phyloP scores from a whole-genome alignment of 2,888 invertebrate genomes.

The Eilema sororculum region DNA sequence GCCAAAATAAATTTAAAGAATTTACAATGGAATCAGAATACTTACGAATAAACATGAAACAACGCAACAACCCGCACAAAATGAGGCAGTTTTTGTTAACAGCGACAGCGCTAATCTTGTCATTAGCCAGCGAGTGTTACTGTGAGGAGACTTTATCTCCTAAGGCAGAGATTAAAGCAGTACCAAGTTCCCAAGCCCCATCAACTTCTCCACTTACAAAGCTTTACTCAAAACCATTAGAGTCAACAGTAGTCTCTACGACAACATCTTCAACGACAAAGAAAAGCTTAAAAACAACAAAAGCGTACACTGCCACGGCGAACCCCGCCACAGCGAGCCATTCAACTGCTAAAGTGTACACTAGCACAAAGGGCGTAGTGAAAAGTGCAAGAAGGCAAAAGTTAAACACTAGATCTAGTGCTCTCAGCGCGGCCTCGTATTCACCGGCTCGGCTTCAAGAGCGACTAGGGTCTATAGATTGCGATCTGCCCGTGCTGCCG shows the following conservation, averaged over 20 bases:
- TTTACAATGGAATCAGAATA: slow-evolving; percentile 22
- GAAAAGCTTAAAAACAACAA: slow-evolving; percentile 75
- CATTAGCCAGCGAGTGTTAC: slow-evolving; percentile 65
- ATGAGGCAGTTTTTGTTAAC: slow-evolving; percentile 61
- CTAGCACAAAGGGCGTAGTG: slow-evolving; percentile 72
- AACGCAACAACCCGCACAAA: slow-evolving; percentile 43
- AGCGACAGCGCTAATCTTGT: slow-evolving; percentile 65
- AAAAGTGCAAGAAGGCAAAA: slow-evolving; percentile 82
- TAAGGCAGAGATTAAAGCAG: slow-evolving; percentile 65
- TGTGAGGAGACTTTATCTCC: slow-evolving; percentile 63
- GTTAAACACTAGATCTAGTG: slow-evolving; percentile 77
- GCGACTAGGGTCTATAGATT: slow-evolving; percentile 88
- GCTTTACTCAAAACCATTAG: slow-evolving; percentile 67
- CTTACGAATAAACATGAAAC: slow-evolving; percentile 35
- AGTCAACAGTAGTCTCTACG: slow-evolving; percentile 65
- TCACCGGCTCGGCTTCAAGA: slow-evolving; percentile 87
- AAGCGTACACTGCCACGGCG: slow-evolving; percentile 68
- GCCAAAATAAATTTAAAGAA: slow-evolving; percentile 34
- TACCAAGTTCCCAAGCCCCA: slow-evolving; percentile 64
- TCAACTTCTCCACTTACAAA: slow-evolving; percentile 61
- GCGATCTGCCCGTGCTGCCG: slow-evolving; percentile 89
- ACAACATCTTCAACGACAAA: slow-evolving; percentile 74
- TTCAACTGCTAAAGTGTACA: slow-evolving; percentile 72
- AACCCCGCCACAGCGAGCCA: slow-evolving; percentile 66
- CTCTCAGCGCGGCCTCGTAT: slow-evolving; percentile 64